These are phyloP conservation scores for Sycophila sp. DNA, from an alignment of 1,140 invertebrate genomes.

Conservation along the genomic window DNA sequence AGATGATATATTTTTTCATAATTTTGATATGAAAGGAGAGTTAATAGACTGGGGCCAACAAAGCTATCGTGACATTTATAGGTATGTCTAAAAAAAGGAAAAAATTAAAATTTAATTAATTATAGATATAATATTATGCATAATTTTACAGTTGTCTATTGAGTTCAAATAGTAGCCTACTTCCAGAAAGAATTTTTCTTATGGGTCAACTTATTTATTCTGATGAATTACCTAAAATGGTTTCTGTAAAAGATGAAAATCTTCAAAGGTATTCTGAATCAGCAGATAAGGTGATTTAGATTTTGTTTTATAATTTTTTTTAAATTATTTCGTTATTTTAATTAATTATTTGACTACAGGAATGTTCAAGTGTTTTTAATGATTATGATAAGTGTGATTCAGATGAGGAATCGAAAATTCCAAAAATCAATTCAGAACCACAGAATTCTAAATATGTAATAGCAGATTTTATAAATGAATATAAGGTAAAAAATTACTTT, in stretches of 20 bases:
- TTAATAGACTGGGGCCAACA: constrained; percentile 49
- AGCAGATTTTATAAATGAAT: constrained; percentile 65
- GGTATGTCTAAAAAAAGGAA: constrained; percentile 37
- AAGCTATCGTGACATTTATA: constrained; percentile 46
- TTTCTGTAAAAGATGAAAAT: constrained; percentile 50
- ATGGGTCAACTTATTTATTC: constrained; percentile 54
- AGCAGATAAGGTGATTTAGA: constrained; percentile 37
- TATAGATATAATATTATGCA: constrained; percentile 31
- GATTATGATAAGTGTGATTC: constrained; percentile 4
- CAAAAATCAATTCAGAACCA: constrained; percentile 45
- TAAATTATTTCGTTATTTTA: no score
- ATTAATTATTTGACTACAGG: no score
- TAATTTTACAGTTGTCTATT: constrained; percentile 45
- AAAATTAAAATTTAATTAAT: constrained; percentile 21
- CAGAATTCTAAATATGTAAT: constrained; percentile 57
- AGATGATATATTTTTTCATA: constrained; percentile 50
- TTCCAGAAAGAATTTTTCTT: constrained; percentile 60
- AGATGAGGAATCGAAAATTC: constrained; percentile 36
- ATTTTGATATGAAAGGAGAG: constrained; percentile 56
- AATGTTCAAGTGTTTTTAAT: no score
- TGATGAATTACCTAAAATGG: constrained; percentile 53
- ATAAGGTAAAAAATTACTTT: constrained; percentile 54
- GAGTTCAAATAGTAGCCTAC: constrained; percentile 51
- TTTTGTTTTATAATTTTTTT: background rate
- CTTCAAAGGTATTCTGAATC: constrained; percentile 34